Conservation (phyloP, 2,888 invertebrate genomes). For the Drosophila affinis region DNA sequence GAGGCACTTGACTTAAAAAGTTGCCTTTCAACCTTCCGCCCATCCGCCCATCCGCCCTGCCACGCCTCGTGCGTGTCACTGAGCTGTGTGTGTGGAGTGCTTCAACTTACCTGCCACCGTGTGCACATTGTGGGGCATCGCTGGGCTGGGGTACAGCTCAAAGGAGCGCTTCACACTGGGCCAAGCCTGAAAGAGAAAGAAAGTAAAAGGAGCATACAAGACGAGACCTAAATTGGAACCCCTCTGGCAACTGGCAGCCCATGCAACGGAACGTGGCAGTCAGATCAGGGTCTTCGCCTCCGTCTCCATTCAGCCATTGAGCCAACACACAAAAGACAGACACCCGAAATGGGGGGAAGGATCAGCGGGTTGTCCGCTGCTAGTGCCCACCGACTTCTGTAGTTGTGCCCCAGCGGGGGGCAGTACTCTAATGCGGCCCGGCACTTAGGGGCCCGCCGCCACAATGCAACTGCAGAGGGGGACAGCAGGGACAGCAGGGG, state of each 20-base stretch:
- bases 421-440: constrained; percentile 35
- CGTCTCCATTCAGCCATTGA: too few relatives aligned
- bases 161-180: constrained; percentile 82
- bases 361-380: constrained; percentile 67
- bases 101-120: constrained; percentile 82
- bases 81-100: background rate
- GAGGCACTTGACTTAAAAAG: constrained; percentile 60
- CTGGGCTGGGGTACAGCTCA: constrained; percentile 76
- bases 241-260: background rate
- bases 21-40: constrained; percentile 34
- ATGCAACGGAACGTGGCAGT: constrained; percentile 22
- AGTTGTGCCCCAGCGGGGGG: constrained; percentile 30
- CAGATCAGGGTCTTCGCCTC: constrained; percentile 2
- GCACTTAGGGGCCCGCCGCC: constrained; percentile 28
- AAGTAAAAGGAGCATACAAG: constrained; percentile 5
- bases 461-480: constrained; percentile 38
- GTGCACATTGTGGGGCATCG: constrained; percentile 77
- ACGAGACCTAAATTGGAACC: constrained; percentile 18
- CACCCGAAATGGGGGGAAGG: constrained; percentile 15
- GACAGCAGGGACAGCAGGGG: constrained; percentile 1
- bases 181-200: constrained; percentile 80
- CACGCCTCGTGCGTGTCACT: background rate
- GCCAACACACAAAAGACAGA: constrained; percentile 36
- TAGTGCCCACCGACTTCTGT: constrained; percentile 36
- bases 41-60: background rate